These are phyloP conservation scores for Lasioglossum zephyrum DNA, from an alignment of 2,888 invertebrate species.

Conservation along the genomic window DNA sequence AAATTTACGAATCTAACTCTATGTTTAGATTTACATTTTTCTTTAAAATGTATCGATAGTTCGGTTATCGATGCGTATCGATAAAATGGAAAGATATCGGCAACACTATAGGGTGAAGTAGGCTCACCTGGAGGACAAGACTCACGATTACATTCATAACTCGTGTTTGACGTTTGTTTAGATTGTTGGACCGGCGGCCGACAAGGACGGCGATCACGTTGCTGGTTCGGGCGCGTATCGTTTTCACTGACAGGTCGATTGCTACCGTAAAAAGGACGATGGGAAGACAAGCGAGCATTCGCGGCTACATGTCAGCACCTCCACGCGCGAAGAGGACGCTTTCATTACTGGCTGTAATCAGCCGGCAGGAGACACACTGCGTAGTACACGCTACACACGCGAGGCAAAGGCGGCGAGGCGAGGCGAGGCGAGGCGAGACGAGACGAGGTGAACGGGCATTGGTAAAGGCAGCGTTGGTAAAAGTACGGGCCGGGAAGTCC, in stretches of 20 bases:
- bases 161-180: conserved; percentile 53
- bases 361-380: conserved; percentile 62
- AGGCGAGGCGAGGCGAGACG: too few relatives aligned
- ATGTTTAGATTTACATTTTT: too few relatives aligned
- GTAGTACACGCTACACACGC: not conserved
- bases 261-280: conserved; percentile 39
- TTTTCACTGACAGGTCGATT: conserved; percentile 58
- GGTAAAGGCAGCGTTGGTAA: not conserved
- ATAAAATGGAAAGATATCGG: too few relatives aligned
- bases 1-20: too few relatives aligned
- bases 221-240: conserved; percentile 20
- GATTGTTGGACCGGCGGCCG: conserved; percentile 44
- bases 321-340: conserved; percentile 79
- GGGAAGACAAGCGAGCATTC: conserved; percentile 20
- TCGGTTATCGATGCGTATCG: too few relatives aligned
- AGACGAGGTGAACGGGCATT: conserved; percentile 54
- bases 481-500: conserved; percentile 12
- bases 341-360: conserved; percentile 81
- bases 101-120: not conserved
- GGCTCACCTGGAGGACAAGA: conserved; percentile 71
- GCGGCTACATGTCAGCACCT: conserved; percentile 80
- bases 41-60: too few relatives aligned
- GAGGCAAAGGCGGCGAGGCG: conserved; percentile 51
- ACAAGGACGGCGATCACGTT: conserved; percentile 18
- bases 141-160: conserved; percentile 71